Percentiles rank a stretch among this genome's conserved stretches.
These are phyloP conservation scores for Papilio gigon DNA, from an alignment of 2,888 invertebrate genomes.

Conservation along the genomic window DNA sequence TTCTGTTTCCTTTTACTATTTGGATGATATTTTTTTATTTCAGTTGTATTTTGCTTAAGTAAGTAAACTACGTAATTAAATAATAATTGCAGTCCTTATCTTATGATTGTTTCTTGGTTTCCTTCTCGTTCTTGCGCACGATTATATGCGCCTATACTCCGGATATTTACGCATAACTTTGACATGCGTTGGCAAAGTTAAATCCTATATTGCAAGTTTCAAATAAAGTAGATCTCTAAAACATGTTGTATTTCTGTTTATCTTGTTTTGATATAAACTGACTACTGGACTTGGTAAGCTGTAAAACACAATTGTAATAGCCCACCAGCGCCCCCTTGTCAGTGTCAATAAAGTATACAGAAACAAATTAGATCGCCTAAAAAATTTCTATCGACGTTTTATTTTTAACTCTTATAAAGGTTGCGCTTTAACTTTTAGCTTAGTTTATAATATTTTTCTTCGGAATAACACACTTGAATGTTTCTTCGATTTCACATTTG, in stretches of 20 bases:
- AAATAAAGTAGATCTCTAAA: not conserved
- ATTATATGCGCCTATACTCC: too few species aligned
- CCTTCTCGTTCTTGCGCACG: slow-evolving; percentile 41
- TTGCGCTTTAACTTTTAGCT: too few species aligned
- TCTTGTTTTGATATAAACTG: not conserved
- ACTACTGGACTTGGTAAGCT: too few species aligned
- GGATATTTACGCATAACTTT: slow-evolving; percentile 51
- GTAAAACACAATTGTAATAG: too few species aligned
- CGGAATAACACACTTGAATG: not conserved
- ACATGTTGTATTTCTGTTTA: not conserved
- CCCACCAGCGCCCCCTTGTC: too few species aligned
- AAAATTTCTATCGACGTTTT: too few species aligned
- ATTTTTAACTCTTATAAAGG: not conserved
- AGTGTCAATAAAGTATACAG: too few species aligned
- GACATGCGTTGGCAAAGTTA: slow-evolving; percentile 5
- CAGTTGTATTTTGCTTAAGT: not conserved
- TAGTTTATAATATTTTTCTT: not conserved
- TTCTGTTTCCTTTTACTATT: too few species aligned
- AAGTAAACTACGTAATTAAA: not conserved
- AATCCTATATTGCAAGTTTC: not conserved
- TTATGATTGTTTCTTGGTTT: slow-evolving; percentile 35
- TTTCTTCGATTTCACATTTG: not conserved
- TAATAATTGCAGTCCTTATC: not conserved
- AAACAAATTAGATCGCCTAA: too few species aligned
- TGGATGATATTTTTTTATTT: not conserved